Evolutionary conservation across 2,113 vertebrate species (phyloP), one percentile per base, ranked within the genome.

Genomic region (Genyomyrus donnyi): DNA sequence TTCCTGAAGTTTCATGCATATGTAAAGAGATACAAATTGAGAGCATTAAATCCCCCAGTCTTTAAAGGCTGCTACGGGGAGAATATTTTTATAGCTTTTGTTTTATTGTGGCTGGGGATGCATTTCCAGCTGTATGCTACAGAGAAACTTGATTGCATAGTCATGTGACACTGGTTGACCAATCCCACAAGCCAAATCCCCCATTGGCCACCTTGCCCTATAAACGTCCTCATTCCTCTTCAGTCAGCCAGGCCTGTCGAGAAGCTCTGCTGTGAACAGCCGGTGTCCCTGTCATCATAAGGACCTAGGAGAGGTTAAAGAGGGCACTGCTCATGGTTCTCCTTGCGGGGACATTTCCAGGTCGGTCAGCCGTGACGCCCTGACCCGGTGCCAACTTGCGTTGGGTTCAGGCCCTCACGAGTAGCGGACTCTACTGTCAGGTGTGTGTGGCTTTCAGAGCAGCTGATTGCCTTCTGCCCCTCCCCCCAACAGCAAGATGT

Each of bases 401-500:
- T 11, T 19, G 74, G 15, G 35, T 80, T 17, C 35, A 19, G 35
- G 35, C 35, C 24, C n/a, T 50, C 46, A 5, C 9, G 5, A 48
- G 27, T 17, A 2, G 19, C 7, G 1, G 19, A 39, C 19, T 49
- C 24, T 24, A 9, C 48, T 80, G 45, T 85, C 83, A 85, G 56
- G 56, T 8, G 83, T 85, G 42, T 85, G 83, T 48, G 45, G 21
- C 9, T 27, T 74, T 74, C 31, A 35, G 15, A 74, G 27, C 31
- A 31, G 11, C 11, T 74, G 31, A 13, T 13, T 74, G n/a, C 31
- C 13, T 77, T 35, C 70, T 80, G 96, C 95, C 94, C 95, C 96
- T 95, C 96, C 96, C 95, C 94, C 95, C 94, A 95, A 19, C 95
- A 94, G 96, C 96, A 96, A 96, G 96, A 96, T 96, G 96, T 96